Evolutionary conservation across 2,888 invertebrate genomes (phyloP).

Genomic region (Mimumesa dahlbomi): DNA sequence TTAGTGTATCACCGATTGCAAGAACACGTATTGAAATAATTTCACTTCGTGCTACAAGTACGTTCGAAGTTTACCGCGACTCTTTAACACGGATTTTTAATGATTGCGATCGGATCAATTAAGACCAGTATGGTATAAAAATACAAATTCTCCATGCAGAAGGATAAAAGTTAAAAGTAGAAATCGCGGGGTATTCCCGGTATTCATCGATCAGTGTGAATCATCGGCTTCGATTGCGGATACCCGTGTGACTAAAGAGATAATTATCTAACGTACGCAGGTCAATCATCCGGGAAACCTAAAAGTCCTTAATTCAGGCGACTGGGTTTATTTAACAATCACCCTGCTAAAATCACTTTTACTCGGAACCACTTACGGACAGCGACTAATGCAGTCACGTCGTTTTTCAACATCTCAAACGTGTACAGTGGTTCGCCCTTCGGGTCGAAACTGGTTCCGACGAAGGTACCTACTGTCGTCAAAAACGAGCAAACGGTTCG

Average conservation of each 20-base stretch:
- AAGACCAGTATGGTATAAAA: too few relatives aligned
- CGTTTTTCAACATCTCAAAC: neutral
- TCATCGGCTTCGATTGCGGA: conserved; percentile 48
- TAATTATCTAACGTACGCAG: conserved; percentile 27
- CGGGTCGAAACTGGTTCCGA: conserved; percentile 29
- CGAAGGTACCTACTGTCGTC: neutral
- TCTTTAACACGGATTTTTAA: too few relatives aligned
- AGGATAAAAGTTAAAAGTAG: neutral
- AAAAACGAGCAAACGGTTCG: conserved; percentile 9
- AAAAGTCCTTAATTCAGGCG: neutral
- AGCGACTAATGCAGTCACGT: neutral
- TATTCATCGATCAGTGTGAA: conserved; percentile 40
- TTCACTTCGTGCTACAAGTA: too few relatives aligned
- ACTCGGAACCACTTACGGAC: neutral
- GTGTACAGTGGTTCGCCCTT: conserved; percentile 1
- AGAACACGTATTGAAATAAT: neutral
- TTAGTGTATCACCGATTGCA: neutral
- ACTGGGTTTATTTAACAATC: conserved; percentile 2
- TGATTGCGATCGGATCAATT: too few relatives aligned
- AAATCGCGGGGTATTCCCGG: conserved; percentile 51
- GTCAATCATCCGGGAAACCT: conserved; percentile 50
- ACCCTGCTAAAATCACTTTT: conserved; percentile 11
- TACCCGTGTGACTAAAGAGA: conserved; percentile 32
- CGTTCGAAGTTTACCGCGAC: too few relatives aligned
- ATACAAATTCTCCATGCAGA: too few relatives aligned